Conservation (phyloP, 2,888 invertebrate species). For the Melolontha melolontha region DNA sequence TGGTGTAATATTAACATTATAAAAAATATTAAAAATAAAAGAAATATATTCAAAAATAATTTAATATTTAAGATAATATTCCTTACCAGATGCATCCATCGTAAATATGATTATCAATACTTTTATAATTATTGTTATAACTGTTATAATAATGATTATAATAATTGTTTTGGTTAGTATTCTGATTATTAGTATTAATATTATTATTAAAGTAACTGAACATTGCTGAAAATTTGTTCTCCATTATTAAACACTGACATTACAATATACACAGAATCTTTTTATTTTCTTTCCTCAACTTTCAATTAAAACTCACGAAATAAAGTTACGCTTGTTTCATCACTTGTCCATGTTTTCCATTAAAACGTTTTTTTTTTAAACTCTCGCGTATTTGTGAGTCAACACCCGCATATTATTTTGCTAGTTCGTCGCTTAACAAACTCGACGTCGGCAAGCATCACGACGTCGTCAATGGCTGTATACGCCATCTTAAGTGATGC, state of each 20-base stretch:
- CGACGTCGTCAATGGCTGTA: constrained; percentile 52
- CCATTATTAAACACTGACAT: constrained; percentile 60
- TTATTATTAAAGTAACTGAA: constrained; percentile 51
- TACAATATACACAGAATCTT: constrained; percentile 52
- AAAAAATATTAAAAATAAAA: too few relatives aligned
- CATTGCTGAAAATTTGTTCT: constrained; percentile 52
- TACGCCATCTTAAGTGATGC: constrained; percentile 56
- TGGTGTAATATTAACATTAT: too few relatives aligned
- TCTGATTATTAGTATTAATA: constrained; percentile 40
- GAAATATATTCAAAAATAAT: too few relatives aligned
- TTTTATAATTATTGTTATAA: constrained; percentile 18
- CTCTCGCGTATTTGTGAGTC: constrained; percentile 53
- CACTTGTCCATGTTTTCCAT: constrained; percentile 52
- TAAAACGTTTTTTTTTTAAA: constrained; percentile 42
- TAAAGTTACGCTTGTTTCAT: constrained; percentile 38
- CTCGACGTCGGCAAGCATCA: constrained; percentile 56
- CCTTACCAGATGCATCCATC: constrained; percentile 64
- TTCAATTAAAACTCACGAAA: constrained; percentile 47
- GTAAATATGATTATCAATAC: constrained; percentile 51
- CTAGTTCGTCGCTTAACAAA: constrained; percentile 57
- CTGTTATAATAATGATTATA: constrained; percentile 22
- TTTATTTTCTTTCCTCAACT: constrained; percentile 14
- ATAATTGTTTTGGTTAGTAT: constrained; percentile 8
- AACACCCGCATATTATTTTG: constrained; percentile 58
- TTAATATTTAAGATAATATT: constrained; percentile 19